phyloP scores from a whole-genome alignment of 2,797 vertebrate genomes.

The Malurus leucopterus region DNA sequence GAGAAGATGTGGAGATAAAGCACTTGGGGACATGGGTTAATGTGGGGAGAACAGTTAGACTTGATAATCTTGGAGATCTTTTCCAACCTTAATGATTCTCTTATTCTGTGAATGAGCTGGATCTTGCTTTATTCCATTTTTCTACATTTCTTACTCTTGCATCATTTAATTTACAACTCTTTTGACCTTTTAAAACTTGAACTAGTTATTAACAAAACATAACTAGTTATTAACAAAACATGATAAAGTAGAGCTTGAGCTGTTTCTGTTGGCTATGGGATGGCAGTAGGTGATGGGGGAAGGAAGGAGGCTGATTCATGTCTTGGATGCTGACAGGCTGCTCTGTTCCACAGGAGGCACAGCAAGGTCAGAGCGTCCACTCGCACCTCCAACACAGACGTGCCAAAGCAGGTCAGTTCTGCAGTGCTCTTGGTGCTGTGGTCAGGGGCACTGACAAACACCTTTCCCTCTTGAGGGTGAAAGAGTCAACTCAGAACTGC shows the following conservation, averaged over 20 bases:
- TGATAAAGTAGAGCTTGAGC: not conserved
- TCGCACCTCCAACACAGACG: slow-evolving; percentile 73
- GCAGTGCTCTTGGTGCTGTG: not conserved
- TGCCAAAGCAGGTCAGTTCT: slow-evolving; percentile 89
- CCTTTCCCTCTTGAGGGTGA: rapidly evolving
- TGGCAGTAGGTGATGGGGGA: not conserved
- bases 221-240: not conserved
- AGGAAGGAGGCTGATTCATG: not conserved
- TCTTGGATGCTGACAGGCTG: slow-evolving; percentile 27
- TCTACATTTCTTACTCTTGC: not conserved
- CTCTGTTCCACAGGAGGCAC: slow-evolving; percentile 83
- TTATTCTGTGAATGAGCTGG: not conserved
- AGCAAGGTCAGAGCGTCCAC: slow-evolving; percentile 83
- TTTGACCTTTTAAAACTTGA: not conserved
- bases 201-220: not conserved
- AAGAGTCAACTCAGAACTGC: not conserved
- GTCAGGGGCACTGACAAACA: not conserved
- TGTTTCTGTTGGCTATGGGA: not conserved
- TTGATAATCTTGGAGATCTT: not conserved
- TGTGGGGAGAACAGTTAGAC: not conserved
- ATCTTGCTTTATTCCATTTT: not conserved
- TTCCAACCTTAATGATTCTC: not conserved
- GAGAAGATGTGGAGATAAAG: not conserved
- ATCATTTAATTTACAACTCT: not conserved
- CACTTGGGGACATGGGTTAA: not conserved